Conservation (phyloP, 2,888 invertebrate genomes). For the Bhutanitis thaidina region DNA sequence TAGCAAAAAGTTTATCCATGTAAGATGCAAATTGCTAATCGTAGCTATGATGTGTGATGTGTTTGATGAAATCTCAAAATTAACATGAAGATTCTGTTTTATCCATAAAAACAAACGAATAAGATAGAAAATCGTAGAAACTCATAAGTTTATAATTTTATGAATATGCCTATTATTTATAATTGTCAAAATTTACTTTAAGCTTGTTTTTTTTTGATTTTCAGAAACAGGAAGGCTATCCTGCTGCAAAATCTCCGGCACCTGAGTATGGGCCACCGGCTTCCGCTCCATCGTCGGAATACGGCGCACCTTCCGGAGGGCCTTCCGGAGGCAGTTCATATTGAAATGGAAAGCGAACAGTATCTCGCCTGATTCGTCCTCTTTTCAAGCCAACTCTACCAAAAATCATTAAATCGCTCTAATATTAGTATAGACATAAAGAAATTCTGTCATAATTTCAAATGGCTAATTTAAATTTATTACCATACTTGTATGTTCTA, state of each 20-base stretch:
- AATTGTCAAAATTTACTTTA: too few relatives aligned
- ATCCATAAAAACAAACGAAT: too few relatives aligned
- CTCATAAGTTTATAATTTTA: too few relatives aligned
- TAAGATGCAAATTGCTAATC: too few relatives aligned
- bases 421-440: constrained; percentile 6
- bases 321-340: constrained; percentile 57
- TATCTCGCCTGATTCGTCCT: too few relatives aligned
- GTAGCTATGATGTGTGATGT: too few relatives aligned
- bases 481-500: too few relatives aligned
- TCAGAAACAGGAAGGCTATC: constrained; percentile 81
- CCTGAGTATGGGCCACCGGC: constrained; percentile 72
- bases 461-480: neutral
- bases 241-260: constrained; percentile 62
- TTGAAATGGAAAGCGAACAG: constrained; percentile 25
- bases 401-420: constrained; percentile 24
- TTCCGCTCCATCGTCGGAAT: constrained; percentile 76
- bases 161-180: too few relatives aligned
- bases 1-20: neutral
- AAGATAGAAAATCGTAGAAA: too few relatives aligned
- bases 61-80: too few relatives aligned
- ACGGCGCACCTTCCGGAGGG: constrained; percentile 77
- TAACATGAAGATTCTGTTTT: too few relatives aligned
- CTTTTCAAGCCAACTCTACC: constrained; percentile 25
- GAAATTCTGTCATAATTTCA: neutral
- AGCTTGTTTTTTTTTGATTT: constrained; percentile 28